Percentiles rank a stretch among this genome's conserved stretches.
Conservation (phyloP, 2,113 vertebrate genomes). For the Apteryx mantelli region DNA sequence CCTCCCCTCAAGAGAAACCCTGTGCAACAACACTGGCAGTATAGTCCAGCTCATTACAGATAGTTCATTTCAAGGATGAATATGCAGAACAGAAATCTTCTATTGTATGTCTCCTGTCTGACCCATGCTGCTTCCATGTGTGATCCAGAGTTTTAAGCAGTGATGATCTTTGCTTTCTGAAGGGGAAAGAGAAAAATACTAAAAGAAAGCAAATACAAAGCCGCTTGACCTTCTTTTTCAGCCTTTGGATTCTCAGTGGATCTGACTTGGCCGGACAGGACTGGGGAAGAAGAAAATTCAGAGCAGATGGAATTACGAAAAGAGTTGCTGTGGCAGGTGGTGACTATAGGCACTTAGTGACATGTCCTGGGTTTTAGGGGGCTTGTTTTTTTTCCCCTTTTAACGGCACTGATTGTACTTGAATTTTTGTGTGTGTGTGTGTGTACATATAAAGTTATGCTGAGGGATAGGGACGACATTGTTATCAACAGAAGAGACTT, state of each 20-base stretch:
- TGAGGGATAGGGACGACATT: background rate
- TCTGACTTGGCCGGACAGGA: background rate
- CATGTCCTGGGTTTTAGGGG: background rate
- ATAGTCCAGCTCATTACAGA: accelerated
- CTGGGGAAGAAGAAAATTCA: background rate
- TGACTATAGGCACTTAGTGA: constrained; percentile 10
- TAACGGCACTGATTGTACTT: background rate
- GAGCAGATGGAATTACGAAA: constrained; percentile 46
- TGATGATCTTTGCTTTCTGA: background rate
- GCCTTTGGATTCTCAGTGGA: background rate
- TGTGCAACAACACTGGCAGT: accelerated
- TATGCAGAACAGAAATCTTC: background rate
- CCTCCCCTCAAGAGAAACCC: background rate
- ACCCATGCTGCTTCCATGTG: background rate
- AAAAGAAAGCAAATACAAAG: background rate
- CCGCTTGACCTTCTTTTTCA: background rate
- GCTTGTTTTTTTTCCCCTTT: background rate
- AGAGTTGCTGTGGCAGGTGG: constrained; percentile 56
- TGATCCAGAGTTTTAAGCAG: background rate
- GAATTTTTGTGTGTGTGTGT: background rate
- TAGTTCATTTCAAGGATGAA: background rate
- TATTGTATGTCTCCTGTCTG: background rate
- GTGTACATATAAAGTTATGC: too few species aligned
- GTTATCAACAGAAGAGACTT: background rate
- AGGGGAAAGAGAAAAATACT: background rate